Evolutionary conservation across 1,140 invertebrate species (phyloP).

Genomic region (Brachionus plicatilis): DNA sequence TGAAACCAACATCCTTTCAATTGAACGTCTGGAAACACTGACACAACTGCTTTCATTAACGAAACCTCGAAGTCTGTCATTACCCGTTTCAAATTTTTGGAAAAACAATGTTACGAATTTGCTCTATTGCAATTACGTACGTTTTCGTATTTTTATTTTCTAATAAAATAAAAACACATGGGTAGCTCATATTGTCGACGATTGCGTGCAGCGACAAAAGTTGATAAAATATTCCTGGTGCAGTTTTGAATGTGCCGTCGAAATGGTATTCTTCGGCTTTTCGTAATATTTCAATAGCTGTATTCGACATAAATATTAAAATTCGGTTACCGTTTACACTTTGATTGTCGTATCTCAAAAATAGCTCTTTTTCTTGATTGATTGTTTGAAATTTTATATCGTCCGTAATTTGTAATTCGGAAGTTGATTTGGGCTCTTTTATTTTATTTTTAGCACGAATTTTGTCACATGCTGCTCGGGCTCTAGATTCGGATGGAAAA

Average conservation of each 20-base stretch:
- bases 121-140: background rate
- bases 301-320: background rate
- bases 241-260: background rate
- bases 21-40: background rate
- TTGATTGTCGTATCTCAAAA: background rate
- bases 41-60: background rate
- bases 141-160: background rate
- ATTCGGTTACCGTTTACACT: background rate
- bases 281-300: background rate
- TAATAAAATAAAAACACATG: background rate
- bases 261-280: background rate
- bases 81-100: background rate
- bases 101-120: background rate
- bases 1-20: slow-evolving; percentile 2
- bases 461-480: background rate
- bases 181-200: background rate
- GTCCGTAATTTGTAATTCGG: background rate
- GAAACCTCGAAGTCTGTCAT: background rate
- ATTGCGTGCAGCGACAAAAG: background rate
- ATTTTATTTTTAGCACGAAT: background rate
- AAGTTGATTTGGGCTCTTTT: background rate
- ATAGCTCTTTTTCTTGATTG: background rate
- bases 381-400: background rate
- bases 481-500: background rate
- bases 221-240: background rate